Percentiles rank a stretch among this genome's conserved stretches.
phyloP scores from a whole-genome alignment of 2,113 vertebrate species.

The Leucosticte australis region DNA sequence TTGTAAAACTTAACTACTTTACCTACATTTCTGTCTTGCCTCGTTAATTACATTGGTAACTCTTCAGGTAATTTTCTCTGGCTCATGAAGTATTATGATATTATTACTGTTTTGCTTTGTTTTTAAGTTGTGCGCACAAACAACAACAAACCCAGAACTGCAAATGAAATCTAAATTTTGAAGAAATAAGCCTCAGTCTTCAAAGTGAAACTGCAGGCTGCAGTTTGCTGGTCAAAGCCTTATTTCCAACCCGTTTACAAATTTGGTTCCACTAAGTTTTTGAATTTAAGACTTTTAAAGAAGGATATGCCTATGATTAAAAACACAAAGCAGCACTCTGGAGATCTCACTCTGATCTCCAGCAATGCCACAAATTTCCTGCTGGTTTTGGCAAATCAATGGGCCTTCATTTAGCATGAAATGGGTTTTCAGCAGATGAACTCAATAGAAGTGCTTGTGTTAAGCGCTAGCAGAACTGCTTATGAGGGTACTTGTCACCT shows the following conservation, averaged over 20 bases:
- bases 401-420: background rate
- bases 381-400: background rate
- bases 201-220: background rate
- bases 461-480: background rate
- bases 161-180: background rate
- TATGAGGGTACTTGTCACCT: rapidly evolving
- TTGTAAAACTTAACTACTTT: background rate
- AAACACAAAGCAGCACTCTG: background rate
- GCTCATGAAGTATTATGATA: background rate
- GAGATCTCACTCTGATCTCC: background rate
- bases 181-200: background rate
- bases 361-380: background rate
- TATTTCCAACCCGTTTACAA: background rate
- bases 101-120: background rate
- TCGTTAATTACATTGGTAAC: background rate
- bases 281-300: background rate
- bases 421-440: background rate
- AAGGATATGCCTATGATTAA: background rate
- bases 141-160: background rate
- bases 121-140: background rate
- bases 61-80: background rate
- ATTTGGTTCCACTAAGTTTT: background rate
- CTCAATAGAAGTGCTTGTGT: background rate
- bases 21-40: background rate
- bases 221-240: background rate